phyloP scores from a whole-genome alignment of 2,113 vertebrate genomes.

The Aphelocoma coerulescens region DNA sequence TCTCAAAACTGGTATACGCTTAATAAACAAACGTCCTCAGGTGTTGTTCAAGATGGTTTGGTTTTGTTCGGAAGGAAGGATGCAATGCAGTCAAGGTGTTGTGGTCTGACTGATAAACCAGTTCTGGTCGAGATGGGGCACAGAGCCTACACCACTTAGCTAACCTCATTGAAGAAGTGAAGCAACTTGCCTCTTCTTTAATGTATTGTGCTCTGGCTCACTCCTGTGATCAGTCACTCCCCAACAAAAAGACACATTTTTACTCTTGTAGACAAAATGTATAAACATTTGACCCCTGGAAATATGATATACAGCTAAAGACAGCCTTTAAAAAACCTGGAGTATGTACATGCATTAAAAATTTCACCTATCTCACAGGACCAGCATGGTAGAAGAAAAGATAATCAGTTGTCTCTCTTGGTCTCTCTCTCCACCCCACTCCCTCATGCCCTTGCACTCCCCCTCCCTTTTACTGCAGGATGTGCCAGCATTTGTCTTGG shows the following conservation, averaged over 20 bases:
- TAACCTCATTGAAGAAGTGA: not conserved
- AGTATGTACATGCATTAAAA: not conserved
- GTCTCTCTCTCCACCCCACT: not conserved
- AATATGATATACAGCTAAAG: conserved; percentile 22
- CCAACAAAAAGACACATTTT: conserved; percentile 13
- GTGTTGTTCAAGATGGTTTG: not conserved
- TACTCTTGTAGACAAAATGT: conserved; percentile 2
- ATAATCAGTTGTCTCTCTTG: not conserved
- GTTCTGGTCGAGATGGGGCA: not conserved
- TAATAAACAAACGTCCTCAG: not conserved
- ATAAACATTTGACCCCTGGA: conserved; percentile 37
- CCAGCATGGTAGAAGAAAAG: not conserved
- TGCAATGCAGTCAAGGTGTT: not conserved
- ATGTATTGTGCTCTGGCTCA: not conserved
- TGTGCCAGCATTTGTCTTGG: conserved; percentile 57
- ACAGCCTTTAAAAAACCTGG: not conserved
- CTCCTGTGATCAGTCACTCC: not conserved
- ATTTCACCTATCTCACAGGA: conserved; percentile 15
- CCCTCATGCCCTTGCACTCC: not conserved
- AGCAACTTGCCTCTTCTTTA: not conserved
- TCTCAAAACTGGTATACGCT: not conserved
- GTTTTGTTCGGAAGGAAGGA: conserved; percentile 2
- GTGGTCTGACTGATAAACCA: not conserved
- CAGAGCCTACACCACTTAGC: not conserved
- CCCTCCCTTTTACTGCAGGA: not conserved